phyloP scores from a whole-genome alignment of 2,888 invertebrate genomes.

The Meganola albula region DNA sequence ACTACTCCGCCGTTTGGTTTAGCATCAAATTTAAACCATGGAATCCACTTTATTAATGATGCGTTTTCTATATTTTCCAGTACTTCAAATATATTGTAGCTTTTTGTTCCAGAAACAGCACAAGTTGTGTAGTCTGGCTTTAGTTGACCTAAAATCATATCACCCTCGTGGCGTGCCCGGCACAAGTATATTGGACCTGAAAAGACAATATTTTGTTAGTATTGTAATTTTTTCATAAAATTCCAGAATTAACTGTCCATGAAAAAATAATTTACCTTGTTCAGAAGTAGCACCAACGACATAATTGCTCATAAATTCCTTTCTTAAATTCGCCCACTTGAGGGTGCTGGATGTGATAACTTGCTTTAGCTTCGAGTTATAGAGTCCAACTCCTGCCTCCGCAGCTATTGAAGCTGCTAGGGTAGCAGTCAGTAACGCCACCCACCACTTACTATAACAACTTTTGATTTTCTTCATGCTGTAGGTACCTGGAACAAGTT shows the following conservation, averaged over 20 bases:
- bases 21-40: constrained; percentile 83
- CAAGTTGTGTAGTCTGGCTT: constrained; percentile 79
- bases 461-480: constrained; percentile 62
- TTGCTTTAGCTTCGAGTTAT: constrained; percentile 77
- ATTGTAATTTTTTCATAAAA: neutral
- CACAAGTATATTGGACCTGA: constrained; percentile 83
- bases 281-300: constrained; percentile 79
- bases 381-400: constrained; percentile 58
- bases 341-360: constrained; percentile 88
- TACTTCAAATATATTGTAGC: constrained; percentile 81
- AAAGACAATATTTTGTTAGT: constrained; percentile 17
- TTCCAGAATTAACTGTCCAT: too few species aligned
- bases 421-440: constrained; percentile 54
- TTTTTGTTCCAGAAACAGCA: constrained; percentile 79
- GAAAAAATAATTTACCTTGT: constrained; percentile 55
- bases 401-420: constrained; percentile 46
- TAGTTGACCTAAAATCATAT: constrained; percentile 85
- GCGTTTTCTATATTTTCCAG: constrained; percentile 87
- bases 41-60: constrained; percentile 85
- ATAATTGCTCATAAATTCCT: constrained; percentile 71
- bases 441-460: constrained; percentile 60
- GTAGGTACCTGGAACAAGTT: constrained; percentile 37
- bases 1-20: constrained; percentile 84
- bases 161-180: constrained; percentile 82
- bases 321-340: constrained; percentile 81